These are phyloP conservation scores for Periophthalmus magnuspinnatus DNA, from an alignment of 2,797 vertebrate genomes.

Conservation along the genomic window DNA sequence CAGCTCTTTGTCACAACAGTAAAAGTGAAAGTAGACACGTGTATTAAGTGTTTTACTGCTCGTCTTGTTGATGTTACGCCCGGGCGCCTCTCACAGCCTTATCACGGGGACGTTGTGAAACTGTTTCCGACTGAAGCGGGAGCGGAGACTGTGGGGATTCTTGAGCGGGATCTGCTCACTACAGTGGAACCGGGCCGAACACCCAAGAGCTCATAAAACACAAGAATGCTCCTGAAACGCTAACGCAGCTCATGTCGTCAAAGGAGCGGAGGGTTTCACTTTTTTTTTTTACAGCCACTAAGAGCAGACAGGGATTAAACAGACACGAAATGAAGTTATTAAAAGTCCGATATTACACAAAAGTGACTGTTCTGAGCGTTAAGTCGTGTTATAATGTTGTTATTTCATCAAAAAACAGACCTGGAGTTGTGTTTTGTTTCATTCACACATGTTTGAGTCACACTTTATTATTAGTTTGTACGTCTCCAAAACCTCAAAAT, in stretches of 20 bases:
- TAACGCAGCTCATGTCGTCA: constrained; percentile 1
- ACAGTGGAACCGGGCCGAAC: constrained; percentile 20
- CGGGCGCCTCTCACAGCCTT: constrained; percentile 23
- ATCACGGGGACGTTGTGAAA: neutral
- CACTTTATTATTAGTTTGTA: no score
- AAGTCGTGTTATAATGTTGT: no score
- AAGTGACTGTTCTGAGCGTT: no score
- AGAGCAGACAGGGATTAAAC: neutral
- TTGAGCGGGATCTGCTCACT: constrained; percentile 11
- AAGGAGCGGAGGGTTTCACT: neutral
- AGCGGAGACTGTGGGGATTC: constrained; percentile 10
- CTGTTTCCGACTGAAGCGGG: constrained; percentile 20
- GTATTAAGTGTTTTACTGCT: constrained; percentile 6
- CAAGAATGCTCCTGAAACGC: constrained; percentile 7
- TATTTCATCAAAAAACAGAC: no score
- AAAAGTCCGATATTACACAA: no score
- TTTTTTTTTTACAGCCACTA: neutral
- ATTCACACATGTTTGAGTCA: no score
- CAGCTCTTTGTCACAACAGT: neutral
- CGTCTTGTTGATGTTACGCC: constrained; percentile 1
- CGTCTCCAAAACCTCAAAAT: no score
- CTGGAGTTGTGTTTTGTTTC: no score
- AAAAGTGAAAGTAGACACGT: neutral
- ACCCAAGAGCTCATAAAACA: constrained; percentile 24
- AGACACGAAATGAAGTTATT: neutral